Percentiles rank a stretch among this genome's conserved stretches.
These are phyloP conservation scores for Caenorhabditis japonica DNA, from an alignment of 2,888 invertebrate species.

Conservation along the genomic window DNA sequence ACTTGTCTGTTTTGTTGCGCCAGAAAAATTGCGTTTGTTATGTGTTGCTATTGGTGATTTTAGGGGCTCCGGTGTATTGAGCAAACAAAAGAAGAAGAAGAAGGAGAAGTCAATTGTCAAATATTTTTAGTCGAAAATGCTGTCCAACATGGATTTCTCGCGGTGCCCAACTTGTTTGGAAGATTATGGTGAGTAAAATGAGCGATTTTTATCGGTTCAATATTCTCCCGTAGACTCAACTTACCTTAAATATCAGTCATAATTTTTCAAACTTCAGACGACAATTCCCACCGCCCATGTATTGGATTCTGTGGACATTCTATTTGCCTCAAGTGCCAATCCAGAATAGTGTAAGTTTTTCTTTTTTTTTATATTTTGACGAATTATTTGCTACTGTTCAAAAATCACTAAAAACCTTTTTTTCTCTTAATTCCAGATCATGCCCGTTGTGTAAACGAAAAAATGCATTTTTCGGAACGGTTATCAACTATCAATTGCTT, in stretches of 20 bases:
- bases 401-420: too few species aligned
- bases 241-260: not conserved
- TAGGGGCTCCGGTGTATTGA: conserved; percentile 12
- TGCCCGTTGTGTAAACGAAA: conserved; percentile 54
- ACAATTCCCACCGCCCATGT: conserved; percentile 49
- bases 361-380: too few species aligned
- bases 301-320: conserved; percentile 56
- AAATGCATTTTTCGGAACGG: conserved; percentile 54
- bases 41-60: conserved; percentile 43
- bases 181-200: conserved; percentile 39
- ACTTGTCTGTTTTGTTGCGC: conserved; percentile 30
- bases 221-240: too few species aligned
- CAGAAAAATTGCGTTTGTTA: too few species aligned
- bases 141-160: conserved; percentile 43
- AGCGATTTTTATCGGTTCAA: not conserved
- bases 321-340: conserved; percentile 50
- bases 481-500: conserved; percentile 52
- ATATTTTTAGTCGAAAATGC: conserved; percentile 10
- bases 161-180: conserved; percentile 55
- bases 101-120: not conserved
- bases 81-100: not conserved
- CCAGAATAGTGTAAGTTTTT: conserved; percentile 37
- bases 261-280: conserved; percentile 29
- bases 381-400: too few species aligned
- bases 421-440: conserved; percentile 18